Evolutionary conservation across 2,797 vertebrate species (phyloP), one percentile per base, ranked within the genome.

Genomic region (Novumbra hubbsi): DNA sequence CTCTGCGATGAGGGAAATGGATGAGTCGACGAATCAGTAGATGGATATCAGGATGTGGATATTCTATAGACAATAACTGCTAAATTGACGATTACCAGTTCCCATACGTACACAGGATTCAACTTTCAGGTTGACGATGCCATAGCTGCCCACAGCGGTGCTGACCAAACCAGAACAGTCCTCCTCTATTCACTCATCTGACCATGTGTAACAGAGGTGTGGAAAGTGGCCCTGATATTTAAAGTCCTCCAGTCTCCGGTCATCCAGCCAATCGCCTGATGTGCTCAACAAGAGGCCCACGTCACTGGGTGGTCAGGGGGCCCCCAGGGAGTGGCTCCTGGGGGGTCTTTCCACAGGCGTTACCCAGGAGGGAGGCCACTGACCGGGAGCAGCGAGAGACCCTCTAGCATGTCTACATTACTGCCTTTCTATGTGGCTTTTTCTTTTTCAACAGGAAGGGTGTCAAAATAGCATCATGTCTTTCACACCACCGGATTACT

Each of bases 1-100:
- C 21, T 71, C 76, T 82, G 62, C 80, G 63, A 1, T 1, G 50
- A 16, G 17, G 21, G 57, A 85, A 85, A 81, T 72, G 74, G 8
- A n/a, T 66, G 17, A 78, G 28, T 21, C 30, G 30, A 38, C 67
- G 77, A 81, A n/a, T 71, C 21, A 71, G 84, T 73, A 72, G 2
- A 76, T 73, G 70, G 60, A 27, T 19, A 0, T 24, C 67, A 67
- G 16, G 16, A 50, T 50, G 27, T 34, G 7, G 55, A 4, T 34
- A 38, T 41, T n/a, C 30, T 21, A 4, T 19, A 62, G 60, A 27
- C 50, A 45, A 48, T 49, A 28, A 48, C 41, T 60, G 21, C 21
- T 24, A 7, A 60, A n/a, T 60, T 60, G 55, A 57, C 55, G 17
- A 60, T 60, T 60, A 11, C 55, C 55, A 60, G 55, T 60, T 60